Base-by-base conservation (phyloP, 1,140 invertebrate species). In the Colletes latitarsis region DNA sequence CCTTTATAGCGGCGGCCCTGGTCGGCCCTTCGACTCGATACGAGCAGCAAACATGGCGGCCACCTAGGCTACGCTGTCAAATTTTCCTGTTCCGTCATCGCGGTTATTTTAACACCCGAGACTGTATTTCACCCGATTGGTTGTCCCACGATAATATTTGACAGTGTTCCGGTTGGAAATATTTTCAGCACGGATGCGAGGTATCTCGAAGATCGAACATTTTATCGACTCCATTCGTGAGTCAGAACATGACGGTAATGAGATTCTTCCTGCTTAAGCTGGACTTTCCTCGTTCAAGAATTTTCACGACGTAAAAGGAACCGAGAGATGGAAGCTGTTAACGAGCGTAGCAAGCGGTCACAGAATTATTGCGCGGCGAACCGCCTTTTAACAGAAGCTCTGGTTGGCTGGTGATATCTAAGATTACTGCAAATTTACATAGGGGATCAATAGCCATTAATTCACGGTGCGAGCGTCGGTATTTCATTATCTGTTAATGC, bases 51-150 rank as follows among this genome's bases (percentile, higher is more conserved):
- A 84, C 76, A 88, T 88, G 86, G 86, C 86, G 73, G 78, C 82
- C 74, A 82, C 73, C 82, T 88, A 86, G 79, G 79, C 71, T 87
- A 79, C 68, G 46, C 86, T 87, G 86, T 88, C 86, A 88, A 88
- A 88, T 87, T 78, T 82, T 78, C 64, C 74, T 30, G 64, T 82
- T 82, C 81, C 68, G 74, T 81, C 73, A 77, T 82, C 71, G 60
- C 39, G 74, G 74, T 82, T 86, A 86, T 86, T 85, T 74, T 85
- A 82, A 81, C 60, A 77, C 55, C 30, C 60, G 46, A 63, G 41
- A 53, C 55, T 39, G 57, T 39, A 52, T 74, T 78, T 30, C 53
- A 46, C 58, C 19, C 75, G 69, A 39, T 43, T 67, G n/a, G 21
- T 30, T 46, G n/a, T 19, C 19, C 55, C 53, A 12, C 53, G 19